Base-by-base conservation (phyloP, 2,113 vertebrate species). In the Tyto alba region DNA sequence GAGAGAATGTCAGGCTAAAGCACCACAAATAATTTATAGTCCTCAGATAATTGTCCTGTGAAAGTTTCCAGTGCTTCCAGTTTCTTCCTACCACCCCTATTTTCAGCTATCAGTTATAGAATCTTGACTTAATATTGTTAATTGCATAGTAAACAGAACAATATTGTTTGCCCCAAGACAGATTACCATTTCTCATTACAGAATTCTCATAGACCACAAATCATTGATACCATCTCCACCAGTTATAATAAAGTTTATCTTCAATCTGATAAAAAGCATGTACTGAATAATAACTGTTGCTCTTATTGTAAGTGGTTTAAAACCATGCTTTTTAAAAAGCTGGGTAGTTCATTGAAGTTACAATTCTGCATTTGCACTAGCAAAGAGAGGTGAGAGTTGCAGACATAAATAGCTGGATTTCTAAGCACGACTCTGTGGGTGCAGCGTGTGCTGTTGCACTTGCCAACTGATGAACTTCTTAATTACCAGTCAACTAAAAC, bases 231-330 rank as follows among this genome's bases (percentile, higher is more conserved):
- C 89, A 93, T 94, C 93, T 84, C 89, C 89, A 92, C 64, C 59
- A 94, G 87, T 90, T 93, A 84, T 83, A 90, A 86, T 93, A 85
- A 89, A 84, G 85, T 88, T 91, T 93, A 85, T 95, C 96, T 97
- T 68, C 62, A 89, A 88, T 74, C 95, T 96, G 96, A 97, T 97
- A 96, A 97, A 97, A 96, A 94, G 85, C 94, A 95, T 95, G 94
- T 95, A 91, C 92, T 95, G 93, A 97, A 95, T 96, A 96, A 92
- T 97, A 95, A 95, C 96, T 96, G 85, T 94, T 96, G 94, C 92
- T 95, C 77, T 91, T 92, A 94, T 77, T 90, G 45, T 93, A 94
- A 96, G 87, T 93, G 92, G 71, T 87, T 95, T 91, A 67, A 95
- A 97, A 80, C 34, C 47, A 69, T 48, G 74, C 40, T 88, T 94